These are phyloP conservation scores for Gallinago jamesoni DNA, from an alignment of 2,113 vertebrate species.

Conservation along the genomic window DNA sequence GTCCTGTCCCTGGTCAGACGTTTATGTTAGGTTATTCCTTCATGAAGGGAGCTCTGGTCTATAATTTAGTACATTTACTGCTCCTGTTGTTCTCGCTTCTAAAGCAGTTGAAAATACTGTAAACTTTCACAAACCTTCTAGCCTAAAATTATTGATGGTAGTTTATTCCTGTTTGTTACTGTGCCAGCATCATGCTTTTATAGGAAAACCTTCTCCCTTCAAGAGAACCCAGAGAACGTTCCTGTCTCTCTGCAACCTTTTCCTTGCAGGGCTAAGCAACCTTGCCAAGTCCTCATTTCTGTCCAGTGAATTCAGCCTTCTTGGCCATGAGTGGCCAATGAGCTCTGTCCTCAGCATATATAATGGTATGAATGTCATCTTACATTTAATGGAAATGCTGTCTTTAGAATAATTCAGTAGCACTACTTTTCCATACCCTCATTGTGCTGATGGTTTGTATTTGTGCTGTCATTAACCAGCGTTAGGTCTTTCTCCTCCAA, in stretches of 20 bases:
- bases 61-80: neutral
- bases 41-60: neutral
- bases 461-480: neutral
- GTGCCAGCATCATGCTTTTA: neutral
- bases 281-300: neutral
- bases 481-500: neutral
- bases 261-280: neutral
- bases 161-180: neutral
- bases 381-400: neutral
- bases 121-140: neutral
- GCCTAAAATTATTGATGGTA: neutral
- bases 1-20: neutral
- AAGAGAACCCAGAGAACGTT: neutral
- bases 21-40: neutral
- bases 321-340: neutral
- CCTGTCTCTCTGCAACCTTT: neutral
- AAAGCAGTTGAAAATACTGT: neutral
- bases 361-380: neutral
- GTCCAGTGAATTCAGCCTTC: neutral
- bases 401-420: neutral
- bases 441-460: neutral
- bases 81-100: neutral
- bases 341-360: neutral
- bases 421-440: neutral
- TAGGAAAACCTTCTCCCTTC: neutral